Conservation (phyloP, 2,113 vertebrate genomes). For the Sinocyclocheilus anophthalmus region DNA sequence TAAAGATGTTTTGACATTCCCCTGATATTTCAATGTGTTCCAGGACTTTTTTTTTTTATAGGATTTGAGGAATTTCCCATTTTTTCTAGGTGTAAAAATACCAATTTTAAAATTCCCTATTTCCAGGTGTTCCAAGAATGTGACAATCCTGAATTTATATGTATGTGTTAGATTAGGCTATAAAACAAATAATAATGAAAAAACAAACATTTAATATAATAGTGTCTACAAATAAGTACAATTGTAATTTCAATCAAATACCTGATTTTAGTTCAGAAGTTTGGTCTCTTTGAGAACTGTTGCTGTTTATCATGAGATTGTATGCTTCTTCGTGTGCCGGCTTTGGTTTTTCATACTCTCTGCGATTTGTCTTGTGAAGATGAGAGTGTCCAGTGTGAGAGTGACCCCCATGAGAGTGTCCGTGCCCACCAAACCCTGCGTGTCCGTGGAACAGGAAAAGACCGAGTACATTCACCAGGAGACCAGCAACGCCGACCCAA, state of each 20-base stretch:
- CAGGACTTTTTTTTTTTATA: background rate
- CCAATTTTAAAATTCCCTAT: background rate
- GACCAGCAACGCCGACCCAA: constrained; percentile 79
- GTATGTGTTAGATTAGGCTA: background rate
- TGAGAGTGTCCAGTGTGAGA: constrained; percentile 19
- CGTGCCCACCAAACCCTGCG: constrained; percentile 69
- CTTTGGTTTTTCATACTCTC: constrained; percentile 50
- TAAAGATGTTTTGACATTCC: background rate
- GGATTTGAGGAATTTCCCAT: background rate
- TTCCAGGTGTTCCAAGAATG: background rate
- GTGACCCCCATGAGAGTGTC: constrained; percentile 47
- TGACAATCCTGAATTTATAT: background rate
- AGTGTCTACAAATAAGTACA: background rate
- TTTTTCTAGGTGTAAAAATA: background rate
- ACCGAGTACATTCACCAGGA: constrained; percentile 82
- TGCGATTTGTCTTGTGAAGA: constrained; percentile 35
- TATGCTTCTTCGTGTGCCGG: constrained; percentile 77
- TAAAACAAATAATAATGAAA: background rate
- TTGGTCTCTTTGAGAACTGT: constrained; percentile 43
- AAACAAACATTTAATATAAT: background rate
- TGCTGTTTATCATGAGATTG: constrained; percentile 77
- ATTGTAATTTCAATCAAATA: background rate
- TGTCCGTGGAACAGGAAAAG: constrained; percentile 85
- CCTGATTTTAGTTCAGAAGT: constrained; percentile 38
- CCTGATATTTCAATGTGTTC: too few relatives aligned